A percentile compares a stretch with the other conserved stretches of the same genome.
phyloP scores from a whole-genome alignment of 2,888 invertebrate genomes.

The Eupithecia pulchellata region DNA sequence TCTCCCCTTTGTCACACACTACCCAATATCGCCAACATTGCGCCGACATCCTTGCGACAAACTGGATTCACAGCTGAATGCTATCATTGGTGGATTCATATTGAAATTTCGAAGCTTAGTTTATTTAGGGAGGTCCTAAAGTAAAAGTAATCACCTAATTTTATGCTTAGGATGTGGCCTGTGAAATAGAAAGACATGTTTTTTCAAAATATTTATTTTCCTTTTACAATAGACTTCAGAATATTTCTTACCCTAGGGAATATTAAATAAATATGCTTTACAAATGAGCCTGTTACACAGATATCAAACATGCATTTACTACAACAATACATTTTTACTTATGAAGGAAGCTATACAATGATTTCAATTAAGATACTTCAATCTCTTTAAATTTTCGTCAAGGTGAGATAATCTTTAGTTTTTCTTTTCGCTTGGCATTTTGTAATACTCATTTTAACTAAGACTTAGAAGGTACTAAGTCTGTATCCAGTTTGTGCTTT shows the following conservation, averaged over 20 bases:
- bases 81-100: too few relatives aligned
- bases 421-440: background rate
- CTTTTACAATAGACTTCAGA: slow-evolving; percentile 37
- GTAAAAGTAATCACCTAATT: too few relatives aligned
- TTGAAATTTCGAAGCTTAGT: too few relatives aligned
- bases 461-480: background rate
- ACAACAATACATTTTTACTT: slow-evolving; percentile 31
- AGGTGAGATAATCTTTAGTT: background rate
- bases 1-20: too few relatives aligned
- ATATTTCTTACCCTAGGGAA: slow-evolving; percentile 46
- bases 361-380: slow-evolving; percentile 6
- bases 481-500: background rate
- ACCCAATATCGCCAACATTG: too few relatives aligned
- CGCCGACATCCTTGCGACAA: too few relatives aligned
- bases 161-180: too few relatives aligned
- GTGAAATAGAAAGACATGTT: background rate
- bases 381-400: slow-evolving; percentile 1
- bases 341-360: slow-evolving; percentile 15
- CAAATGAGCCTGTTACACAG: slow-evolving; percentile 34
- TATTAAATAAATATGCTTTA: slow-evolving; percentile 43
- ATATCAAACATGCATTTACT: slow-evolving; percentile 37
- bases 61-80: too few relatives aligned
- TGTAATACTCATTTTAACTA: background rate
- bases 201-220: slow-evolving; percentile 34
- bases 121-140: too few relatives aligned